Percentiles rank a stretch among this genome's conserved stretches.
These are phyloP conservation scores for Morone chrysops DNA, from an alignment of 2,113 vertebrate species.

Conservation along the genomic window DNA sequence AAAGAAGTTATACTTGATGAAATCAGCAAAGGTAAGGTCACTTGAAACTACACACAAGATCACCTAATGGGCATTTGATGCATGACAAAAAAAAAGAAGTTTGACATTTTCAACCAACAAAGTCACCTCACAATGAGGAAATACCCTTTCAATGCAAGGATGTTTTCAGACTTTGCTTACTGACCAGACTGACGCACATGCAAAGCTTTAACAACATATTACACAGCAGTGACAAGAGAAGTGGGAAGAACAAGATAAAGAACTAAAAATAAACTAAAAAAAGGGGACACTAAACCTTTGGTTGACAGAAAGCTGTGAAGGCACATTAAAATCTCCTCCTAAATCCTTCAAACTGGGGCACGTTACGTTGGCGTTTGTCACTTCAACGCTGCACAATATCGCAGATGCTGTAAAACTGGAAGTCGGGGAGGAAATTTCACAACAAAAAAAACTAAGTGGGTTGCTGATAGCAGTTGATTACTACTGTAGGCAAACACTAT, in stretches of 20 bases:
- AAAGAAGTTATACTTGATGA: constrained; percentile 57
- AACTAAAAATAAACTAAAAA: not conserved
- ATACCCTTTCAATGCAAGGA: constrained; percentile 34
- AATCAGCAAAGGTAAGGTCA: constrained; percentile 80
- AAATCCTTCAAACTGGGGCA: constrained; percentile 68
- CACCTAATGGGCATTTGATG: constrained; percentile 50
- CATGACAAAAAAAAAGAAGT: constrained; percentile 5
- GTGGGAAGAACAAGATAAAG: constrained; percentile 23
- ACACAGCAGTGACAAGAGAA: constrained; percentile 31
- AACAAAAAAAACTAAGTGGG: not conserved
- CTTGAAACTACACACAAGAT: constrained; percentile 76
- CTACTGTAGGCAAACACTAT: constrained; percentile 18
- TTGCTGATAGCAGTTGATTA: not conserved
- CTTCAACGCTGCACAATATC: constrained; percentile 41
- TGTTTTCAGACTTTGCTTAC: constrained; percentile 34
- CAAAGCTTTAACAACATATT: constrained; percentile 74
- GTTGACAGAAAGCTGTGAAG: constrained; percentile 76
- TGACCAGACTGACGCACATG: constrained; percentile 66
- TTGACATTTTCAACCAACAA: constrained; percentile 31
- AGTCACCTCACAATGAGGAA: constrained; percentile 38
- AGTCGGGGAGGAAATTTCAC: constrained; percentile 19
- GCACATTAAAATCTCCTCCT: constrained; percentile 74
- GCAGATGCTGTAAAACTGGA: constrained; percentile 35
- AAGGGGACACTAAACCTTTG: constrained; percentile 64
- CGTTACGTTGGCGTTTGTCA: constrained; percentile 46